Evolutionary conservation across 2,113 vertebrate genomes (phyloP).

Genomic region (Lanius collurio): DNA sequence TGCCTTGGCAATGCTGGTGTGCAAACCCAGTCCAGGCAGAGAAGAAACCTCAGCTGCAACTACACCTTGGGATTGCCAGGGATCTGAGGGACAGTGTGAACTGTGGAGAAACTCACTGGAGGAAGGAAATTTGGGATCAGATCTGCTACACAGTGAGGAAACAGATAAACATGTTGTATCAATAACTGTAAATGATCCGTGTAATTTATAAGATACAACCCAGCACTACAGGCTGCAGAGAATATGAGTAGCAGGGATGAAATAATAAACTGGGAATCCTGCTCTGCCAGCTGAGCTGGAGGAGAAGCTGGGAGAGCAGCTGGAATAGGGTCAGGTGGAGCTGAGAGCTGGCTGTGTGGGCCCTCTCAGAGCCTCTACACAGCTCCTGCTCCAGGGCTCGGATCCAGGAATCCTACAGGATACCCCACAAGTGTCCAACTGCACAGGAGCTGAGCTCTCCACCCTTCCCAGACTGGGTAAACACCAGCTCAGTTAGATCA

Average conservation of each 20-base stretch:
- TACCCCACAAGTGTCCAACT: rapidly evolving
- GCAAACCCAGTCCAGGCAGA: neutral
- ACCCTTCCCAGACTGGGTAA: neutral
- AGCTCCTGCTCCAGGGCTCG: rapidly evolving
- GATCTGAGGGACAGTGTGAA: neutral
- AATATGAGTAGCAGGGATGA: neutral
- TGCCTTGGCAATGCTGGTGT: neutral
- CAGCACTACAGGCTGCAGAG: neutral
- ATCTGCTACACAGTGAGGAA: neutral
- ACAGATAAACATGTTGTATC: neutral
- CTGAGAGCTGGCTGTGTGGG: rapidly evolving
- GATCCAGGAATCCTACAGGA: rapidly evolving
- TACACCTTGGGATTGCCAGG: neutral
- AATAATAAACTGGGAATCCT: neutral
- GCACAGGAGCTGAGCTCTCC: neutral
- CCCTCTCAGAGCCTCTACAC: rapidly evolving
- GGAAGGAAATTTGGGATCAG: neutral
- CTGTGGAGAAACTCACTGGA: neutral
- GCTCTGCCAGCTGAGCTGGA: neutral
- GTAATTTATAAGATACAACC: neutral
- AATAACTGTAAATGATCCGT: neutral
- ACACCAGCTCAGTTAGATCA: neutral
- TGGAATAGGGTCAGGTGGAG: neutral
- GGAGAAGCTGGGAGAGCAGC: neutral
- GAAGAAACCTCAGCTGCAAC: neutral